Conservation (phyloP, 1,140 invertebrate genomes). For the Bathynomus jamesi region DNA sequence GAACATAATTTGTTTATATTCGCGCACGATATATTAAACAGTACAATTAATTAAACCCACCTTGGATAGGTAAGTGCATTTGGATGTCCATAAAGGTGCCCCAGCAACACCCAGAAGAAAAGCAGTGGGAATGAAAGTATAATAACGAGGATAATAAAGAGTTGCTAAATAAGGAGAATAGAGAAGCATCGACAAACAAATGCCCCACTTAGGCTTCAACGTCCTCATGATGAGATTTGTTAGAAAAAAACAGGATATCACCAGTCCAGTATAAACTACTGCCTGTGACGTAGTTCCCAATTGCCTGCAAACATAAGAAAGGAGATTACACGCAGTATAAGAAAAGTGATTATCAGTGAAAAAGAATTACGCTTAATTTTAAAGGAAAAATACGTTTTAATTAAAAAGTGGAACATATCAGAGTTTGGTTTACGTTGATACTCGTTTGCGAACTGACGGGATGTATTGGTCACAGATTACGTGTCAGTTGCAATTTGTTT, state of each 20-base stretch:
- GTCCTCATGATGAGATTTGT: conserved; percentile 79
- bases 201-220: conserved; percentile 90
- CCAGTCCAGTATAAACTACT: conserved; percentile 77
- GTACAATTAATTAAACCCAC: too few relatives aligned
- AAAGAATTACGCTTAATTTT: too few relatives aligned
- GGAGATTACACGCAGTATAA: neutral
- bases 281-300: conserved; percentile 73
- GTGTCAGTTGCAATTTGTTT: too few relatives aligned
- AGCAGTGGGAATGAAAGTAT: conserved; percentile 83
- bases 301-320: neutral
- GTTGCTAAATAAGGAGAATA: conserved; percentile 88
- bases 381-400: too few relatives aligned
- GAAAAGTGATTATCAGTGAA: too few relatives aligned
- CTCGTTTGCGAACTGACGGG: too few relatives aligned
- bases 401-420: too few relatives aligned
- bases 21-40: too few relatives aligned
- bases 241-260: conserved; percentile 86
- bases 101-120: conserved; percentile 75
- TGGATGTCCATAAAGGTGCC: conserved; percentile 92
- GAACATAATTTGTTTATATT: too few relatives aligned
- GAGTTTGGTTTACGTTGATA: too few relatives aligned
- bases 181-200: conserved; percentile 80
- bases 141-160: conserved; percentile 83
- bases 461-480: too few relatives aligned
- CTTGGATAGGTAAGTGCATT: conserved; percentile 91